These are phyloP conservation scores for Epicampocera succincta DNA, from an alignment of 2,888 invertebrate genomes.

Conservation along the genomic window DNA sequence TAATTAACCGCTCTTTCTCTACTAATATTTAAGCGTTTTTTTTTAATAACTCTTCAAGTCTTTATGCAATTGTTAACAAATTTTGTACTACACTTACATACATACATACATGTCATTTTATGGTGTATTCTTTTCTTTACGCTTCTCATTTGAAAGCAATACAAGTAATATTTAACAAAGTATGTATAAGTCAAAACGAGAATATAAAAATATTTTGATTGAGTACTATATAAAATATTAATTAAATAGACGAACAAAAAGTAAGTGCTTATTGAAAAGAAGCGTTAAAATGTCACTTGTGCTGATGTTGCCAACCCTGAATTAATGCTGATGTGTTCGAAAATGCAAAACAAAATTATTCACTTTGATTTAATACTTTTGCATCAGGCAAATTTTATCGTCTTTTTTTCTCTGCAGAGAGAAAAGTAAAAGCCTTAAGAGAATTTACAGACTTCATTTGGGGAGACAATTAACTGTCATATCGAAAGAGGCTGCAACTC, in stretches of 20 bases:
- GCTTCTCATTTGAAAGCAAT: neutral
- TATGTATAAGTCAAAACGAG: too few species aligned
- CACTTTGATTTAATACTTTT: too few species aligned
- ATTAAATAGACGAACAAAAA: constrained; percentile 15
- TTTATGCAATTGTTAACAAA: constrained; percentile 21
- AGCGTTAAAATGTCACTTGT: constrained; percentile 1
- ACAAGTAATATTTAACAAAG: too few species aligned
- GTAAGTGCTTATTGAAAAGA: neutral
- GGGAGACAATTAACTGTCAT: too few species aligned
- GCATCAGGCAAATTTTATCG: too few species aligned
- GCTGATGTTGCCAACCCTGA: constrained; percentile 4
- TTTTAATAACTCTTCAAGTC: constrained; percentile 43
- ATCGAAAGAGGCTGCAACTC: too few species aligned
- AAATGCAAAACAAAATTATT: neutral
- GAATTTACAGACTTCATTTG: too few species aligned
- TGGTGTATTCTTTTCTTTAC: constrained; percentile 18
- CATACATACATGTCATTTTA: too few species aligned
- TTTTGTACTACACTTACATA: neutral
- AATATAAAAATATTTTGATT: neutral
- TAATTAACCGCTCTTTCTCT: constrained; percentile 66
- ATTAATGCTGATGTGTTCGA: neutral
- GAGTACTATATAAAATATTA: constrained; percentile 43
- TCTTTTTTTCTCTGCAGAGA: too few species aligned
- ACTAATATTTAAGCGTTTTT: constrained; percentile 59
- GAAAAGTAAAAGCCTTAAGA: too few species aligned